These are phyloP conservation scores for Bombus fervidus DNA, from an alignment of 1,140 invertebrate genomes.

Conservation along the genomic window DNA sequence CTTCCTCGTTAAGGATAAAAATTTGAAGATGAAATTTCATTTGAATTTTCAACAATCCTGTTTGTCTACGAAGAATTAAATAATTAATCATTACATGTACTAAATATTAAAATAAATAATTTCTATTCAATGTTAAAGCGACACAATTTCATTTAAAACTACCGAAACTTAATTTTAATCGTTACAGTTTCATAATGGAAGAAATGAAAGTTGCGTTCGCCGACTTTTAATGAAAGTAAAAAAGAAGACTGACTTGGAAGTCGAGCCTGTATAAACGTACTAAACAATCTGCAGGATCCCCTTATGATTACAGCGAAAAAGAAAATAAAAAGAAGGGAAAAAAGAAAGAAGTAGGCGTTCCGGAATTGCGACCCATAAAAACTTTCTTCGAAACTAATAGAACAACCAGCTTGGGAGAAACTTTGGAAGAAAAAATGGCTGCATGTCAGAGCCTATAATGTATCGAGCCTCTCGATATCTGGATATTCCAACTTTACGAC, in stretches of 20 bases:
- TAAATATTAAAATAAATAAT: background rate
- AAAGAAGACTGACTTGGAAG: background rate
- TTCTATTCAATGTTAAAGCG: background rate
- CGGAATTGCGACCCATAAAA: slow-evolving; percentile 39
- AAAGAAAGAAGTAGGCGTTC: background rate
- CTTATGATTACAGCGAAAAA: background rate
- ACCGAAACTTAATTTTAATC: background rate
- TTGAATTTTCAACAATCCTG: too few relatives aligned
- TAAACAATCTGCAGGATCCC: background rate
- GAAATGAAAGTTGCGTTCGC: background rate
- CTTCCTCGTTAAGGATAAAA: too few relatives aligned
- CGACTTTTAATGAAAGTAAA: slow-evolving; percentile 6
- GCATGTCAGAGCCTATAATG: slow-evolving; percentile 8
- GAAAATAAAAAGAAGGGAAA: background rate
- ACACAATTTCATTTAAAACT: background rate
- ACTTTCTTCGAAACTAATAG: slow-evolving; percentile 43
- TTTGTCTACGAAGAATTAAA: too few relatives aligned
- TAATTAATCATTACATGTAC: too few relatives aligned
- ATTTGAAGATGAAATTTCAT: too few relatives aligned
- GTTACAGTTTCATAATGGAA: background rate
- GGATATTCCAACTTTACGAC: slow-evolving; percentile 35
- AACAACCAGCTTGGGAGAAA: slow-evolving; percentile 9
- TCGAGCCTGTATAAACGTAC: background rate
- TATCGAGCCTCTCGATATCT: slow-evolving; percentile 29
- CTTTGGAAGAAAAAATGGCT: slow-evolving; percentile 18